These are phyloP conservation scores for Nothoprocta pentlandii DNA, from an alignment of 2,113 vertebrate species.

Conservation along the genomic window DNA sequence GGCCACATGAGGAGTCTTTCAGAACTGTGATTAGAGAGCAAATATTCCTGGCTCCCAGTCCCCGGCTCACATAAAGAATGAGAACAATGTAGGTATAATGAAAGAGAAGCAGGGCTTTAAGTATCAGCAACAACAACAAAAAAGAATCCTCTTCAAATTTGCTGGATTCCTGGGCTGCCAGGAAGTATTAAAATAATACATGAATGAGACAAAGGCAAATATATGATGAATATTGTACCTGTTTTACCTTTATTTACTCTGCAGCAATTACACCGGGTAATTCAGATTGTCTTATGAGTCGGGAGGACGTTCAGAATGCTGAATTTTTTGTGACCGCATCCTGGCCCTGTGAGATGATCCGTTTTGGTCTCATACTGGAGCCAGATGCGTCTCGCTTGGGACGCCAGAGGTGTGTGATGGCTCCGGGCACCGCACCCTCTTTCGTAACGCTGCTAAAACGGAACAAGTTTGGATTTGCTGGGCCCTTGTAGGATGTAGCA, in stretches of 20 bases:
- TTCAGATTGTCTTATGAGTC: constrained; percentile 57
- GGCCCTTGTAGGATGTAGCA: constrained; percentile 45
- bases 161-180: constrained; percentile 19
- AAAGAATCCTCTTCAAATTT: background rate
- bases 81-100: background rate
- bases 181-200: background rate
- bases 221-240: constrained; percentile 23
- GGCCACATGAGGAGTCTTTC: constrained; percentile 22
- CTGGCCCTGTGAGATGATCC: constrained; percentile 53
- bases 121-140: background rate
- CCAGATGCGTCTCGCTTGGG: constrained; percentile 49
- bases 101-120: constrained; percentile 22
- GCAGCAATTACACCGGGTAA: constrained; percentile 47
- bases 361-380: constrained; percentile 40
- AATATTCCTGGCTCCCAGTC: background rate
- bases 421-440: constrained; percentile 33
- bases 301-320: constrained; percentile 38
- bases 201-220: constrained; percentile 33
- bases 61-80: background rate
- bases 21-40: background rate
- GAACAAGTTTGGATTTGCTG: constrained; percentile 73
- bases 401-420: constrained; percentile 14
- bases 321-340: constrained; percentile 57
- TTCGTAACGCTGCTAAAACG: constrained; percentile 43
- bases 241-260: constrained; percentile 64